These are phyloP conservation scores for Zapus hudsonius DNA, from an alignment of 2,113 vertebrate genomes.

Conservation along the genomic window DNA sequence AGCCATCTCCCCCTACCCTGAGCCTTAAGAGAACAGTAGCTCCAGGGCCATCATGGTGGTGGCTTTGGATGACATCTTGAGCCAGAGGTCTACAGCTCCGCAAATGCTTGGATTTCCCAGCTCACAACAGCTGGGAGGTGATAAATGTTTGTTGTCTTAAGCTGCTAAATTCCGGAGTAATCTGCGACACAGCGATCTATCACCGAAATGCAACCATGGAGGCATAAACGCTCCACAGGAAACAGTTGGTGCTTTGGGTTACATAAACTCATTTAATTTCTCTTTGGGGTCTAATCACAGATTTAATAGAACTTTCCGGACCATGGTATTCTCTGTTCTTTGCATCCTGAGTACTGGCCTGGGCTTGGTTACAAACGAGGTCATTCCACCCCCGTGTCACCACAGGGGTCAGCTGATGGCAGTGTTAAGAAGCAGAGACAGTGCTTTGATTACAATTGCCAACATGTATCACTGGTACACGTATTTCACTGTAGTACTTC, in stretches of 20 bases:
- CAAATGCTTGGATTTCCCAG: neutral
- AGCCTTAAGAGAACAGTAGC: neutral
- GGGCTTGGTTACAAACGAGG: neutral
- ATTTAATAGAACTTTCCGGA: neutral
- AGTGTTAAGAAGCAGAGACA: neutral
- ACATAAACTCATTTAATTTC: neutral
- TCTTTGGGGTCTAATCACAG: neutral
- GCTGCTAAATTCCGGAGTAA: neutral
- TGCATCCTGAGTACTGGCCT: neutral
- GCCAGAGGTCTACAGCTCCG: neutral
- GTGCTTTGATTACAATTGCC: neutral
- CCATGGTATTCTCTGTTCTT: neutral
- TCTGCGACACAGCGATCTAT: neutral
- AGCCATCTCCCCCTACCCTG: fast-evolving
- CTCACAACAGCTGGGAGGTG: neutral
- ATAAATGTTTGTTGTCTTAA: neutral
- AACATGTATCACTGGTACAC: neutral
- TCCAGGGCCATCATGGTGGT: neutral
- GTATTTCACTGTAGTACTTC: neutral
- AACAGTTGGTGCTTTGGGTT: neutral
- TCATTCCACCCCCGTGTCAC: neutral
- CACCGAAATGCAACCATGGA: neutral
- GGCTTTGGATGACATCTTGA: neutral
- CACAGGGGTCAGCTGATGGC: neutral
- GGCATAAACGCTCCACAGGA: neutral